Percentiles rank a stretch among this genome's conserved stretches.
Evolutionary conservation across 2,888 invertebrate species (phyloP).

Genomic region (Caenorhabditis drosophilae): DNA sequence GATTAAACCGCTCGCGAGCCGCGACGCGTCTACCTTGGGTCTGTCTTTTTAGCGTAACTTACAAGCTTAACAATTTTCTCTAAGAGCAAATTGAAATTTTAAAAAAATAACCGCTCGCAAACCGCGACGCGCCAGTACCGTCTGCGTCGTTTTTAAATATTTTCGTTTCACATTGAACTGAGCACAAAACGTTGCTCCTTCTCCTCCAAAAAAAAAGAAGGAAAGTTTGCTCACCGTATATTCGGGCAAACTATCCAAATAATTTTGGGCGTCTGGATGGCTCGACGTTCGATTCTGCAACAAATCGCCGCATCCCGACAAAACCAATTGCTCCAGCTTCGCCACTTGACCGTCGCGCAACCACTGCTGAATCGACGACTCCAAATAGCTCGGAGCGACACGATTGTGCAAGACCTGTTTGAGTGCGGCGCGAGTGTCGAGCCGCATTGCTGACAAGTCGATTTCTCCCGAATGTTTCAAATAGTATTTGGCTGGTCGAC

Average conservation of each 20-base stretch:
- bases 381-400: slow-evolving; percentile 69
- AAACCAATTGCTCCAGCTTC: slow-evolving; percentile 65
- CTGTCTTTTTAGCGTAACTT: too few relatives aligned
- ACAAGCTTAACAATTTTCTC: too few relatives aligned
- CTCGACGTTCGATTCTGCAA: slow-evolving; percentile 73
- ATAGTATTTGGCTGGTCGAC: slow-evolving; percentile 70
- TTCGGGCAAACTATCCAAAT: slow-evolving; percentile 55
- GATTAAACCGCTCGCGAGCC: too few relatives aligned
- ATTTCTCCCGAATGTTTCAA: slow-evolving; percentile 69
- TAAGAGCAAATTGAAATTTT: not conserved
- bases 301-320: slow-evolving; percentile 81
- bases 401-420: slow-evolving; percentile 67
- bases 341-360: slow-evolving; percentile 72
- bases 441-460: slow-evolving; percentile 66
- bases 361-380: slow-evolving; percentile 83
- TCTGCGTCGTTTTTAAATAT: too few relatives aligned
- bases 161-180: too few relatives aligned
- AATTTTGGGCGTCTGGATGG: slow-evolving; percentile 60
- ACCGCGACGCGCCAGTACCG: too few relatives aligned
- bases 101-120: not conserved
- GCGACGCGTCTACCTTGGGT: too few relatives aligned
- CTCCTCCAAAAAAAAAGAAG: not conserved
- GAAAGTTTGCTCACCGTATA: slow-evolving; percentile 44
- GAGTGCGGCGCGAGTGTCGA: slow-evolving; percentile 66
- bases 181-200: too few relatives aligned